A percentile compares a stretch with the other conserved stretches of the same genome.
Evolutionary conservation across 2,888 invertebrate species (phyloP).

Genomic region (Pandemis cinnamomeana): DNA sequence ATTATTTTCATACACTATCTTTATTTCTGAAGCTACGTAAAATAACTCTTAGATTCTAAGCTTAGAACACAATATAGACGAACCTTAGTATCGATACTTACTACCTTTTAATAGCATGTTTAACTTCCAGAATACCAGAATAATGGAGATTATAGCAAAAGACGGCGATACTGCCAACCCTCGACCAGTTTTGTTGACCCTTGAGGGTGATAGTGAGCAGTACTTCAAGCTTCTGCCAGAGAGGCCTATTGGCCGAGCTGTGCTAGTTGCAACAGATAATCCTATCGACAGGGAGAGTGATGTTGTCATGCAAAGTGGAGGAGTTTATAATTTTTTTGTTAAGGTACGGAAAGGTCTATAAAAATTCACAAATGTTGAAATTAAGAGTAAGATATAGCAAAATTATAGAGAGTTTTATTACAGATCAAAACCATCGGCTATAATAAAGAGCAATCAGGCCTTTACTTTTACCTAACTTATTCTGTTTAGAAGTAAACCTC

Average conservation of each 20-base stretch:
- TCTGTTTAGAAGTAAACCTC: background rate
- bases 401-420: no score
- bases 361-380: no score
- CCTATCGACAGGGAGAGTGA: conserved; percentile 91
- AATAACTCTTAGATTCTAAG: background rate
- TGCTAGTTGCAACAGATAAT: conserved; percentile 85
- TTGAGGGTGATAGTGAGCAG: conserved; percentile 88
- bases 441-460: no score
- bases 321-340: conserved; percentile 89
- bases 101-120: background rate
- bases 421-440: no score
- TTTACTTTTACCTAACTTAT: no score
- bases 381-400: no score
- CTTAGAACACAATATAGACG: no score
- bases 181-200: conserved; percentile 86
- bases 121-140: conserved; percentile 81
- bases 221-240: conserved; percentile 87
- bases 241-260: conserved; percentile 83
- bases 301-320: conserved; percentile 89
- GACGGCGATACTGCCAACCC: conserved; percentile 93
- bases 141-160: conserved; percentile 89
- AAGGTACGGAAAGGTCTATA: conserved; percentile 66
- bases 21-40: no score
- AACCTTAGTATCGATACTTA: no score
- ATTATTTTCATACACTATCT: no score